Conservation (phyloP, 2,797 vertebrate species). For the Semotilus atromaculatus region DNA sequence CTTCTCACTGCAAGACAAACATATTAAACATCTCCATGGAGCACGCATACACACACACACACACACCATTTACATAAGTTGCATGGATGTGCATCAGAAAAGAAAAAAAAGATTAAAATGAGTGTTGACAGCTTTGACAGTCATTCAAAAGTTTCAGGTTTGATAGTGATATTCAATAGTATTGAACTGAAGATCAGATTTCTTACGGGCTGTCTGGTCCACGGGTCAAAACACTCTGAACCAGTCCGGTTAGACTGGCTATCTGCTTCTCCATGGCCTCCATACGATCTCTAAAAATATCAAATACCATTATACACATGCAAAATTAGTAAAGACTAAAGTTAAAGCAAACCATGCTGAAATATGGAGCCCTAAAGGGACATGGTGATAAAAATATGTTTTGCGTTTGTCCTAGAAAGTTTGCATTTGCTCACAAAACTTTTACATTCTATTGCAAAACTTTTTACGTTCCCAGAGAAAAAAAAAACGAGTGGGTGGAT, state of each 20-base stretch:
- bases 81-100: not conserved
- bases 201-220: conserved; percentile 87
- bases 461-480: too few relatives aligned
- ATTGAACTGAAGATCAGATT: not conserved
- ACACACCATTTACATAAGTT: not conserved
- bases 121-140: not conserved
- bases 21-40: not conserved
- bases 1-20: conserved; percentile 85
- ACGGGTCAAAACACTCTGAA: conserved; percentile 93
- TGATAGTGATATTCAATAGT: not conserved
- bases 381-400: not conserved
- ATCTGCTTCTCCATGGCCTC: conserved; percentile 99
- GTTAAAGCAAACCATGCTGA: not conserved
- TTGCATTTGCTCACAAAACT: not conserved
- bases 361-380: not conserved
- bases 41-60: not conserved
- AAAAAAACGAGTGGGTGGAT: too few relatives aligned
- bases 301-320: not conserved
- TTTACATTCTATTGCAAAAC: too few relatives aligned
- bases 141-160: not conserved
- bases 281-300: conserved; percentile 87
- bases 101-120: not conserved
- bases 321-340: not conserved
- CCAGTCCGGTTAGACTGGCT: conserved; percentile 93
- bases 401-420: not conserved